Evolutionary conservation across 2,113 vertebrate species (phyloP).

Genomic region (Barbus barbus): DNA sequence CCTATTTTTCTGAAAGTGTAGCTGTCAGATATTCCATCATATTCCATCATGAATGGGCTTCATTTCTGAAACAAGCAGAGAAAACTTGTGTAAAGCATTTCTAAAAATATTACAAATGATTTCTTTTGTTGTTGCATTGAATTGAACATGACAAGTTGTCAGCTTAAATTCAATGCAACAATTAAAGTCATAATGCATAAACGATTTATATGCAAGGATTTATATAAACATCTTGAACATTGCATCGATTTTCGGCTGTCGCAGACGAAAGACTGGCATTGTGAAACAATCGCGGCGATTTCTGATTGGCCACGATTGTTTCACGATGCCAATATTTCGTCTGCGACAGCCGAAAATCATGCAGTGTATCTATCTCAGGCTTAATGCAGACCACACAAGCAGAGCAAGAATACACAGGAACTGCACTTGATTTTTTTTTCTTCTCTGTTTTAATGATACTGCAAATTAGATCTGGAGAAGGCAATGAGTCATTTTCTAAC

Average conservation of each 20-base stretch:
- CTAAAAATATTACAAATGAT: background rate
- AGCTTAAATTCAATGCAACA: background rate
- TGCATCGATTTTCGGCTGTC: no score
- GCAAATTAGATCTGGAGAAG: conserved; percentile 54
- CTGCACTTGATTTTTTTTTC: conserved; percentile 35
- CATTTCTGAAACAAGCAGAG: background rate
- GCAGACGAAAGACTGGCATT: no score
- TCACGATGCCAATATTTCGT: no score
- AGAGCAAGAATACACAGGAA: conserved; percentile 23
- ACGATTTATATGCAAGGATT: background rate
- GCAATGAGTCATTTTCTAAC: conserved; percentile 62
- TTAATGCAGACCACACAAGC: background rate
- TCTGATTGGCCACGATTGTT: no score
- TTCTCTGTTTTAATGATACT: conserved; percentile 55
- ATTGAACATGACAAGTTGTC: background rate
- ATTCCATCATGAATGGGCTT: background rate
- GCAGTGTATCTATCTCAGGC: no score
- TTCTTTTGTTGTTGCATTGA: background rate
- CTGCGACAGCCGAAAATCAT: no score
- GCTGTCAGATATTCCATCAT: background rate
- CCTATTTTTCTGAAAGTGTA: background rate
- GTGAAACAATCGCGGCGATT: no score
- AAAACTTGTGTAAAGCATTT: background rate
- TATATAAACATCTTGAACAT: no score
- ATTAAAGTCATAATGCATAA: background rate